Conservation (phyloP, 2,888 invertebrate genomes). For the Drosophila cyrtoloma region DNA sequence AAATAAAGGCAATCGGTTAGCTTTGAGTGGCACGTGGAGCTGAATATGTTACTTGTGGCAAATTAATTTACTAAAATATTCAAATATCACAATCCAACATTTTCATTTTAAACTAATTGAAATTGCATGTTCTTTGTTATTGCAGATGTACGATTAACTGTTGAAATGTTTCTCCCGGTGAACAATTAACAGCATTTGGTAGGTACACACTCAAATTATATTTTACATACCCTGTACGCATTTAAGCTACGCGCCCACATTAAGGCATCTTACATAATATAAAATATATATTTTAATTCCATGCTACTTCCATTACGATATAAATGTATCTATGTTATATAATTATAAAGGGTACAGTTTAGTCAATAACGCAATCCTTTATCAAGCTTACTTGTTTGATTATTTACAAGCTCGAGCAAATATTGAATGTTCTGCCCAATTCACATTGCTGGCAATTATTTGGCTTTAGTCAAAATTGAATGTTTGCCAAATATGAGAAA, state of each 20-base stretch:
- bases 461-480: slow-evolving; percentile 26
- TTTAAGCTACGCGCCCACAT: too few relatives aligned
- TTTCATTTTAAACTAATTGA: slow-evolving; percentile 19
- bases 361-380: not conserved
- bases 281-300: not conserved
- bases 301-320: not conserved
- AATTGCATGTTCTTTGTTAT: slow-evolving; percentile 27
- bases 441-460: slow-evolving; percentile 27
- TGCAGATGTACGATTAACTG: slow-evolving; percentile 25
- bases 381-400: not conserved
- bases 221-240: slow-evolving; percentile 5
- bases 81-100: not conserved
- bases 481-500: slow-evolving; percentile 16
- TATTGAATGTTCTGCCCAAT: not conserved
- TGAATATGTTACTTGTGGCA: slow-evolving; percentile 30
- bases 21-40: slow-evolving; percentile 45
- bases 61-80: slow-evolving; percentile 19
- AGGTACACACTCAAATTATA: slow-evolving; percentile 23
- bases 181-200: slow-evolving; percentile 50
- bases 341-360: not conserved
- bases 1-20: slow-evolving; percentile 27
- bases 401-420: slow-evolving; percentile 22
- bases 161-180: slow-evolving; percentile 33
- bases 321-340: too few relatives aligned
- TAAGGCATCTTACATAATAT: not conserved